Conservation (phyloP, 2,888 invertebrate species). For the Quadriops clusia region DNA sequence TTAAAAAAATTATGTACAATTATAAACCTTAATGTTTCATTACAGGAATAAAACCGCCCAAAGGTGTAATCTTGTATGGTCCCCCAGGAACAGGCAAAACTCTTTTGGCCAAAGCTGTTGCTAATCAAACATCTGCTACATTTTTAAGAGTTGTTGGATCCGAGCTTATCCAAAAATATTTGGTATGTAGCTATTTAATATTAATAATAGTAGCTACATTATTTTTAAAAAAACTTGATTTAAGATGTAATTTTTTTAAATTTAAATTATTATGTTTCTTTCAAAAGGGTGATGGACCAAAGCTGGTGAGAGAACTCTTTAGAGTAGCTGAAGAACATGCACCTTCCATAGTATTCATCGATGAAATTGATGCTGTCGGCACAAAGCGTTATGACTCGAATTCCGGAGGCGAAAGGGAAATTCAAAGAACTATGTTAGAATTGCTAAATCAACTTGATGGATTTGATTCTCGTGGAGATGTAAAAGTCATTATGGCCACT, state of each 20-base stretch:
- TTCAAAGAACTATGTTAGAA: constrained; percentile 99
- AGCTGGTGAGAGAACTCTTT: constrained; percentile 93
- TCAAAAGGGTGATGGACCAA: constrained; percentile 88
- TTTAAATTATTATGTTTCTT: constrained; percentile 2
- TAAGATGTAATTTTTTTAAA: neutral
- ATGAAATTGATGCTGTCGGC: constrained; percentile 99
- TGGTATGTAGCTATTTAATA: constrained; percentile 52
- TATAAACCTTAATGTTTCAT: constrained; percentile 5
- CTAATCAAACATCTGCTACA: constrained; percentile 98
- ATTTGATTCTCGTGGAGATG: constrained; percentile 92
- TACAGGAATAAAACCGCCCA: constrained; percentile 84
- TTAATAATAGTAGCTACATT: neutral
- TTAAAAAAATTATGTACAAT: constrained; percentile 3
- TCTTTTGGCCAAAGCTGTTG: constrained; percentile 94
- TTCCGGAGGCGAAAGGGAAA: constrained; percentile 98
- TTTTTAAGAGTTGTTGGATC: constrained; percentile 98
- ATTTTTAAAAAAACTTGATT: too few species aligned
- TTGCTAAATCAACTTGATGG: constrained; percentile 97
- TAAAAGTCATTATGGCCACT: constrained; percentile 95
- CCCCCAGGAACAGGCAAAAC: constrained; percentile 98
- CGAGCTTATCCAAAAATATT: constrained; percentile 96
- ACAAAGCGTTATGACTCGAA: constrained; percentile 99
- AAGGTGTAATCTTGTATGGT: constrained; percentile 97
- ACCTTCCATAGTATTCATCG: constrained; percentile 98
- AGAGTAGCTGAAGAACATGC: constrained; percentile 99